Evolutionary conservation across 1,140 invertebrate species (phyloP), one percentile per base, ranked within the genome.

Genomic region (Plectus sambesii): DNA sequence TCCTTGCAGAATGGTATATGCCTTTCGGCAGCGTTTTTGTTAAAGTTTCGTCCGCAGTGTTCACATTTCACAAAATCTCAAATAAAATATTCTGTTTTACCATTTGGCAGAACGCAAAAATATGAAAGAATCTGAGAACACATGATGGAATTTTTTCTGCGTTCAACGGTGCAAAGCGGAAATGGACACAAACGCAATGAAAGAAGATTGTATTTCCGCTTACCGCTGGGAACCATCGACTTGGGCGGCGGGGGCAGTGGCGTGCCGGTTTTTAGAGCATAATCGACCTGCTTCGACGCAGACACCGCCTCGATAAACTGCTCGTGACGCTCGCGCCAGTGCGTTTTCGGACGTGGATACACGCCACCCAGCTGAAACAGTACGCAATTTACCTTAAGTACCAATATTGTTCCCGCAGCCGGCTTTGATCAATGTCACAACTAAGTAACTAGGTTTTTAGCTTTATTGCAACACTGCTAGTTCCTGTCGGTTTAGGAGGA

Each of bases 11-110:
- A 85, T 9, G 89, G 88, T 62, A 96, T 90, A 71, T 96, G 90
- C 35, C 89, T 71, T 52, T 87, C 83, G 1, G 88, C 90, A 0
- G 85, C 87, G 0, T 73, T 73, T 63, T 82, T 75, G 71, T 82
- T 87, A 75, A 94, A 96, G 60, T 81, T 82, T 12, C 90, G 76
- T 8, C 75, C 74, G 69, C 90, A 96, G 71, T 90, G 82, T 0
- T 87, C 87, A 68, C 89, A 96, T 59, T 81, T 79, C 3, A 90
- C 78, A 69, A 92, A 89, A 73, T 94, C 87, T 6, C 83, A 82
- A 62, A 50, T 33, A 24, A 15, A 26, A 12, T 19, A 15, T 35
- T 37, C 12, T 37, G 12, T 37, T 23, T 17, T 24, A 12, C 42
- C 17, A 12, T 5, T 37, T 5, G 23, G 9, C 33, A 12, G 9